Base-by-base conservation (phyloP, 2,113 vertebrate genomes). In the Balaeniceps rex region DNA sequence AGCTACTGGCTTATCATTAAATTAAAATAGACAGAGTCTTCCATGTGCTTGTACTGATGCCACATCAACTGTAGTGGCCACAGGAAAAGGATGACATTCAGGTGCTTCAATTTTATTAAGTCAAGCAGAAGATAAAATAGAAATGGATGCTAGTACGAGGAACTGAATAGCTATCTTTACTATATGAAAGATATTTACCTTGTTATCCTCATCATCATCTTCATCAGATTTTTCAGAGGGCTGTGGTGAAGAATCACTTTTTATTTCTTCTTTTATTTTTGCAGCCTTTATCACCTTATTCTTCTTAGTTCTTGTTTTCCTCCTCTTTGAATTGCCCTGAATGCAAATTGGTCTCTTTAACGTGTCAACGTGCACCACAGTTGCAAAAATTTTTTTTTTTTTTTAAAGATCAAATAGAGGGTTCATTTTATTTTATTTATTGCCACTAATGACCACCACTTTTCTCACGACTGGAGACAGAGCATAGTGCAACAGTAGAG, bases 141-240 rank as follows among this genome's bases (percentile, higher is more conserved):
- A 71, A 83, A 82, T 34, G 3, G 4, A 38, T n/a, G 78, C 16
- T 36, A 60, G 51, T 0, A 86, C 14, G 6, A 90, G 79, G 14
- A 81, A 88, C 18, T 29, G 14, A 68, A 61, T 9, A 79, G 15
- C 9, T 34, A 61, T 65, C 64, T 87, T 79, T 65, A 78, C 3
- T 6, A 14, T 19, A 14, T 21, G 12, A 58, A 92, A 82, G 29
- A 40, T 47, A 87, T 40, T 93, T 70, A 98, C 98, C 96, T 98
- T 98, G 23, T 98, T 97, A 77, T 98, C 97, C 5, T 99, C 99
- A 3, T 98, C 98, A 31, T 97, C 96, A 66, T 99, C 99, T 22
- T 99, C 99, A 38, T 99, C 99, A 24, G 99, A 99, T 95, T 99
- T 99, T 94, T 99, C 99, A 17, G 99, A 99, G 4, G 98, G 98